Conservation (phyloP, 2,797 vertebrate genomes). For the Pseudochaenichthys georgianus region DNA sequence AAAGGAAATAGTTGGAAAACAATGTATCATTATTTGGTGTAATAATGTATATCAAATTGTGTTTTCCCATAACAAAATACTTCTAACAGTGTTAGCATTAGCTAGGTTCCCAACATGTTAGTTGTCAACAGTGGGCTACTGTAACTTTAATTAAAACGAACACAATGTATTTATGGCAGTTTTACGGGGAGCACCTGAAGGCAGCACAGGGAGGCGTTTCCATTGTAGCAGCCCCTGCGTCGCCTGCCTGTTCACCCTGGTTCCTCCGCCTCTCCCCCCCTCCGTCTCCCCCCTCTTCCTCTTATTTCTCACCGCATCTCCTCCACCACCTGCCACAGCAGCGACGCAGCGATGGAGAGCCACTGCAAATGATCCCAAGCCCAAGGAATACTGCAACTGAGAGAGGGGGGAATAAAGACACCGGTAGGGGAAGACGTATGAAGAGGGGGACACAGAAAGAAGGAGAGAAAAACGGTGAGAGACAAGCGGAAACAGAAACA, state of each 20-base stretch:
- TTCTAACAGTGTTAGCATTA: not conserved
- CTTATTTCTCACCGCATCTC: slow-evolving; percentile 66
- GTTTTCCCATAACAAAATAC: not conserved
- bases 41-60: not conserved
- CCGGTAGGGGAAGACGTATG: not conserved
- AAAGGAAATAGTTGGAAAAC: not conserved
- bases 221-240: slow-evolving; percentile 54
- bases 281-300: slow-evolving; percentile 48
- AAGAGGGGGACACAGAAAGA: not conserved
- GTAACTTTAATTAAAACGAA: not conserved
- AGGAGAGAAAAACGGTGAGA: slow-evolving; percentile 16
- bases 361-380: slow-evolving; percentile 27
- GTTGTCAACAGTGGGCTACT: too few species aligned
- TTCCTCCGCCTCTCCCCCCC: slow-evolving; percentile 32
- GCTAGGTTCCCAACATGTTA: not conserved
- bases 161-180: not conserved
- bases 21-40: not conserved
- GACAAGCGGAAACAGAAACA: slow-evolving; percentile 61
- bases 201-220: slow-evolving; percentile 77
- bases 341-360: slow-evolving; percentile 72
- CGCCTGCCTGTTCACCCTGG: slow-evolving; percentile 27
- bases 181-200: slow-evolving; percentile 64
- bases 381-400: not conserved
- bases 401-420: not conserved
- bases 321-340: slow-evolving; percentile 67